A percentile compares a stretch with the other conserved stretches of the same genome.
These are phyloP conservation scores for Parascotia fuliginaria DNA, from an alignment of 2,888 invertebrate species.

Conservation along the genomic window DNA sequence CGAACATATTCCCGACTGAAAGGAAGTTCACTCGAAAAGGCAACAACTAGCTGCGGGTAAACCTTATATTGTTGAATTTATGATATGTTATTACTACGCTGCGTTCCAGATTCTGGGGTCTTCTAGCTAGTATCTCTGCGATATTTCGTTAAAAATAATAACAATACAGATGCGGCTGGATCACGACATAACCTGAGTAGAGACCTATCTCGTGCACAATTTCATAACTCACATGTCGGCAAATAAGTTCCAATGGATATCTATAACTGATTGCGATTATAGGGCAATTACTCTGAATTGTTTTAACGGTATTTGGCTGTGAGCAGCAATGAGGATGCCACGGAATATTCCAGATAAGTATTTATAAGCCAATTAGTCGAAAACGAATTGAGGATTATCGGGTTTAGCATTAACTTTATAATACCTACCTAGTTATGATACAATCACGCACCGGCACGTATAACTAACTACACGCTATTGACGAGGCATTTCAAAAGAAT, in stretches of 20 bases:
- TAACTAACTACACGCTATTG: constrained; percentile 32
- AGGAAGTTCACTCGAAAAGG: constrained; percentile 82
- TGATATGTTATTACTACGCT: constrained; percentile 71
- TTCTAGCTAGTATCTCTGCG: constrained; percentile 65
- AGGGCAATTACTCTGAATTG: constrained; percentile 56
- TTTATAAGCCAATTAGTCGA: constrained; percentile 75
- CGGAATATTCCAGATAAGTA: constrained; percentile 73
- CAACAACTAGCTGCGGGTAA: constrained; percentile 78
- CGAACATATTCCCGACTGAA: constrained; percentile 79
- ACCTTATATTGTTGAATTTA: constrained; percentile 81
- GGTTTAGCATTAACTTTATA: constrained; percentile 64
- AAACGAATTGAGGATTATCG: constrained; percentile 68
- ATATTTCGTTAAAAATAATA: constrained; percentile 74
- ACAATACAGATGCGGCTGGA: constrained; percentile 53
- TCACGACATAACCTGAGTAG: constrained; percentile 41
- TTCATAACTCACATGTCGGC: constrained; percentile 45
- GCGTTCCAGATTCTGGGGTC: constrained; percentile 70
- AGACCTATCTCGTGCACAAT: constrained; percentile 53
- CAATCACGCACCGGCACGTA: constrained; percentile 47
- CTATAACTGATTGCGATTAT: constrained; percentile 57
- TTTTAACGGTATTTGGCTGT: constrained; percentile 65
- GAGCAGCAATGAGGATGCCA: constrained; percentile 58
- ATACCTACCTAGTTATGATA: constrained; percentile 62
- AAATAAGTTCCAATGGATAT: constrained; percentile 46
- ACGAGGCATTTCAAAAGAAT: constrained; percentile 30